phyloP scores from a whole-genome alignment of 1,140 invertebrate species.

The Zaprionus capensis region DNA sequence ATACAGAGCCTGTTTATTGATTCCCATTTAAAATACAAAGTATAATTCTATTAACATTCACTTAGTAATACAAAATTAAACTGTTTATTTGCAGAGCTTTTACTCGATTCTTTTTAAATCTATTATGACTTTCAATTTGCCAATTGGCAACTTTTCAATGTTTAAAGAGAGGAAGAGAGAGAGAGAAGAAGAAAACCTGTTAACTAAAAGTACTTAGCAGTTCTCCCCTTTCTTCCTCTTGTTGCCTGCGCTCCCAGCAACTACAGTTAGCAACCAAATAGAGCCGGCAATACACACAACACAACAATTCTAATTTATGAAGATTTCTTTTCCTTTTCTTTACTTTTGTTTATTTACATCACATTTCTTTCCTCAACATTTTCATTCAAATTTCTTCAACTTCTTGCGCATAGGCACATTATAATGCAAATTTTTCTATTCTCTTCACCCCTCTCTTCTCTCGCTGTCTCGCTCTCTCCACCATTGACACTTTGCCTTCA shows the following conservation, averaged over 20 bases:
- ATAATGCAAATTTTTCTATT: constrained; percentile 68
- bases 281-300: constrained; percentile 38
- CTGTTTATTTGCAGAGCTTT: not conserved
- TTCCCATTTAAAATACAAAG: not conserved
- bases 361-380: constrained; percentile 16
- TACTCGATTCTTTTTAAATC: not conserved
- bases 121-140: constrained; percentile 1
- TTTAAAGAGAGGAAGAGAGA: not conserved
- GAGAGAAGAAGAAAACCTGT: not conserved
- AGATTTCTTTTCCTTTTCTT: constrained; percentile 34
- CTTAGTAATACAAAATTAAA: not conserved
- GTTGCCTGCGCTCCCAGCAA: not conserved
- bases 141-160: not conserved
- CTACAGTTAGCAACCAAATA: constrained; percentile 56
- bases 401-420: constrained; percentile 59
- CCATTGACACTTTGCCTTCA: not conserved
- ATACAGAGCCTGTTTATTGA: too few species aligned
- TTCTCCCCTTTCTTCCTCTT: not conserved
- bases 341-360: constrained; percentile 67
- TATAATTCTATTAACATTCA: constrained; percentile 4
- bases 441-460: constrained; percentile 16
- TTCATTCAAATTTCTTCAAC: constrained; percentile 63
- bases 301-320: constrained; percentile 74
- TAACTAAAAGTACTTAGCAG: constrained; percentile 45
- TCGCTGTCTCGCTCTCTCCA: not conserved